These are phyloP conservation scores for Pithys albifrons DNA, from an alignment of 2,113 vertebrate species.

Conservation along the genomic window DNA sequence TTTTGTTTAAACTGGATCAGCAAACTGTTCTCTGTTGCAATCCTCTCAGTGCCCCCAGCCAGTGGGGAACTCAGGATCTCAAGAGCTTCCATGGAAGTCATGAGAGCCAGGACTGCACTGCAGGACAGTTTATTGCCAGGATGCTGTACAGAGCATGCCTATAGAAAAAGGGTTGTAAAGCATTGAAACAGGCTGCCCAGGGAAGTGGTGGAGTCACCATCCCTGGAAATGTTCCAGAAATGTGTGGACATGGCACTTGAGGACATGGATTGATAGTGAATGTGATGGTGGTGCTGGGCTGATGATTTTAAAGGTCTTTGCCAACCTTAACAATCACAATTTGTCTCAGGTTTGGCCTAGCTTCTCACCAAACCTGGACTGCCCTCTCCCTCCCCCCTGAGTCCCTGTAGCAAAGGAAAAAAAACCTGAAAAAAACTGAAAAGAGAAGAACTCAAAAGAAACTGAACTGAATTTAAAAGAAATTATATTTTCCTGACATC, in stretches of 20 bases:
- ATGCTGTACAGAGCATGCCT: accelerated
- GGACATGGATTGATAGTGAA: neutral
- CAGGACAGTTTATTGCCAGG: neutral
- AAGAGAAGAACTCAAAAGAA: too few relatives aligned
- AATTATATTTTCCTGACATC: too few relatives aligned
- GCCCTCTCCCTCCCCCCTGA: too few relatives aligned
- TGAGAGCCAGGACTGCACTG: neutral
- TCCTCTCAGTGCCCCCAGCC: neutral
- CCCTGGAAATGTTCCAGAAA: neutral
- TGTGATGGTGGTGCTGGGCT: neutral
- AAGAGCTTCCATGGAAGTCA: neutral
- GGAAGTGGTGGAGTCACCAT: neutral
- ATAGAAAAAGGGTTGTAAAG: neutral
- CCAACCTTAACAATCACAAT: accelerated
- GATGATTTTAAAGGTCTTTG: neutral
- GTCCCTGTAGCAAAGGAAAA: too few relatives aligned
- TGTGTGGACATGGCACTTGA: neutral
- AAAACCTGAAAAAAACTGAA: too few relatives aligned
- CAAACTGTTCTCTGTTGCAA: neutral
- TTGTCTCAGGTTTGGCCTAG: too few relatives aligned
- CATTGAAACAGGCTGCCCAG: neutral
- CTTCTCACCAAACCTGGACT: too few relatives aligned
- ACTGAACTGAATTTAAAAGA: too few relatives aligned
- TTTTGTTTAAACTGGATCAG: neutral
- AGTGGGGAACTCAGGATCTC: neutral